These are phyloP conservation scores for Lamprotornis superbus DNA, from an alignment of 2,113 vertebrate species.

Conservation along the genomic window DNA sequence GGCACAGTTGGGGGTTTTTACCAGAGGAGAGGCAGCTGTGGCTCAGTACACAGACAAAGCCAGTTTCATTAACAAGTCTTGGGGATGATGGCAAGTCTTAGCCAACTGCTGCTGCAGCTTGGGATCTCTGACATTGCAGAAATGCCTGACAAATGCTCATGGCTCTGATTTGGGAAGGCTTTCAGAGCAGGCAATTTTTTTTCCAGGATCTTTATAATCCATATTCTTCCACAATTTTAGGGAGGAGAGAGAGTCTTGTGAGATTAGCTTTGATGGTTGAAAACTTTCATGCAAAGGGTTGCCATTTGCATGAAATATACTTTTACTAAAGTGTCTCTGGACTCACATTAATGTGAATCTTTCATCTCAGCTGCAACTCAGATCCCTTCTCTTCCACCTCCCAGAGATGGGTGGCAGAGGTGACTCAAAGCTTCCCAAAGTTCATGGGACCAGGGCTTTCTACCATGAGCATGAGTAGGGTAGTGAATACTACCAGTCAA, in stretches of 20 bases:
- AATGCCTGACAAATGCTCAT: background rate
- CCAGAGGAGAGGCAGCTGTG: background rate
- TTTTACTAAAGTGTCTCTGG: background rate
- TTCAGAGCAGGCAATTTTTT: background rate
- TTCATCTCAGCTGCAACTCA: background rate
- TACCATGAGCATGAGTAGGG: accelerated
- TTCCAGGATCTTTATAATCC: background rate
- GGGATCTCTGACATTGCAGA: background rate
- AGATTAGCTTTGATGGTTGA: background rate
- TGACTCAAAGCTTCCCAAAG: background rate
- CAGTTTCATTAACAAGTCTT: background rate
- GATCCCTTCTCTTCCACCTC: background rate
- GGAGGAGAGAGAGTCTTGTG: background rate
- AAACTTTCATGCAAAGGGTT: background rate
- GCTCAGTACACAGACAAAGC: background rate
- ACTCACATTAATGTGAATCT: background rate
- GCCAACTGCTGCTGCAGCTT: background rate
- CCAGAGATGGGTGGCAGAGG: background rate
- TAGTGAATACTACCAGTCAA: background rate
- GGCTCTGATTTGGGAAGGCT: background rate
- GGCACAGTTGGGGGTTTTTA: background rate
- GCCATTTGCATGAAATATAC: background rate
- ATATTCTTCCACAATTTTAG: background rate
- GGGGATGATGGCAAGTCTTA: background rate
- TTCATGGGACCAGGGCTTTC: background rate